Evolutionary conservation across 2,888 invertebrate genomes (phyloP), one percentile per base, ranked within the genome.

Genomic region (Bhutanitis thaidina): DNA sequence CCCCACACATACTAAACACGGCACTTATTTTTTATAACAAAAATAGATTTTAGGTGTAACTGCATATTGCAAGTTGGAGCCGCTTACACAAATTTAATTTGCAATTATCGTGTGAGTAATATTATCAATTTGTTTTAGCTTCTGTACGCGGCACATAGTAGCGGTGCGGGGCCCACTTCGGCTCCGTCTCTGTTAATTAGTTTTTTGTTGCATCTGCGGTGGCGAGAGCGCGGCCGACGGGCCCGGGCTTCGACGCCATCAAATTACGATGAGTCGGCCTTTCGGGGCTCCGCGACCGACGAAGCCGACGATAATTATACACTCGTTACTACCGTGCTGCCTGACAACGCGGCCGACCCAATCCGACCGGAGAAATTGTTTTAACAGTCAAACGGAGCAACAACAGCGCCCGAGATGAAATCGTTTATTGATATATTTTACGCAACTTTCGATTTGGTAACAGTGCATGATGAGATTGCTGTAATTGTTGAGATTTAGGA

Each of bases 221-320:
- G 49, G 54, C 69, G 64, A 37, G 69, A 34, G 27, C 27, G 27
- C 64, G 77, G 77, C 76, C 71, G 10, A 77, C 79, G 84, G 84
- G 78, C 65, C 78, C 73, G 68, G 40, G 44, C 39, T 27, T 77
- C 79, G 87, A 86, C 88, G 88, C 88, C 88, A 85, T 87, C 88
- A 88, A 88, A 87, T 88, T 89, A 89, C 88, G 86, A 88, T 87
- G 88, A 89, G 88, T 89, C 81, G 87, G 85, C 80, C 80, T 81
- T 86, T 86, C 80, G 83, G 87, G 82, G 79, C 80, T 81, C 80
- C 80, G 86, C 86, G 85, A 84, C 87, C 84, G 85, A 66, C 70
- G 66, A 62, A 67, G 69, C 72, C 67, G 67, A 72, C 74, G 77
- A 81, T 89, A 89, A 89, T 89, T 89, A 88, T 80, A 87, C 87